These are phyloP conservation scores for Ctenochaetus hawaiiensis DNA, from an alignment of 2,797 vertebrate species.

Conservation along the genomic window DNA sequence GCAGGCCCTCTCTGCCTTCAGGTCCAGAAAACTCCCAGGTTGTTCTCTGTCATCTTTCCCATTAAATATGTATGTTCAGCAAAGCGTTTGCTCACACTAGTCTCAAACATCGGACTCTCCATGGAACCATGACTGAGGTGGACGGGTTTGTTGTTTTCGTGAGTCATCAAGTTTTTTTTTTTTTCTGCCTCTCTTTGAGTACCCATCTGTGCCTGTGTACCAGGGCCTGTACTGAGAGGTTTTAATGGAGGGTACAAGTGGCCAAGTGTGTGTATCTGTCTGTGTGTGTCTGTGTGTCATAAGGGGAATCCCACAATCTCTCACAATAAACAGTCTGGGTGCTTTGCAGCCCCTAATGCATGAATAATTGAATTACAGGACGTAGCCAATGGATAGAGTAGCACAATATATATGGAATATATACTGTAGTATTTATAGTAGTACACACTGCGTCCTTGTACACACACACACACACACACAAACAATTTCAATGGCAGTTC, in stretches of 20 bases:
- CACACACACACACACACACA: slow-evolving; percentile 4
- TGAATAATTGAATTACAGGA: slow-evolving; percentile 50
- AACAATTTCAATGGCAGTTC: not conserved
- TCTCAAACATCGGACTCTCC: slow-evolving; percentile 49
- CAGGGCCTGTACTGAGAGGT: slow-evolving; percentile 44
- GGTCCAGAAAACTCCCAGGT: slow-evolving; percentile 26
- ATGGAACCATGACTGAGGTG: slow-evolving; percentile 24
- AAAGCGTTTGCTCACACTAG: slow-evolving; percentile 53
- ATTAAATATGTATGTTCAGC: slow-evolving; percentile 64
- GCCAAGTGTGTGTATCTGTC: slow-evolving; percentile 26
- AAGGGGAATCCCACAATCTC: slow-evolving; percentile 36
- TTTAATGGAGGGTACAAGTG: slow-evolving; percentile 51
- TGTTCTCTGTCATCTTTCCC: slow-evolving; percentile 37
- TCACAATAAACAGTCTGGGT: slow-evolving; percentile 32
- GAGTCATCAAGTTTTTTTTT: slow-evolving; percentile 49
- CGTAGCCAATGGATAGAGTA: slow-evolving; percentile 1
- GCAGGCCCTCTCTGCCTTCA: slow-evolving; percentile 12
- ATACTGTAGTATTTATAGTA: not conserved
- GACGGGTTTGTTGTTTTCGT: slow-evolving; percentile 53
- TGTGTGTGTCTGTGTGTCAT: slow-evolving; percentile 8
- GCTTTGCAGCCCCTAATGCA: slow-evolving; percentile 12
- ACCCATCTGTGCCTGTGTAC: slow-evolving; percentile 51
- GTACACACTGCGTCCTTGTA: too few species aligned
- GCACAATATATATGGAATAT: not conserved
- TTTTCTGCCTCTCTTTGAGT: slow-evolving; percentile 32